Evolutionary conservation across 2,113 vertebrate genomes (phyloP).

Genomic region (Rhinopithecus roxellana): DNA sequence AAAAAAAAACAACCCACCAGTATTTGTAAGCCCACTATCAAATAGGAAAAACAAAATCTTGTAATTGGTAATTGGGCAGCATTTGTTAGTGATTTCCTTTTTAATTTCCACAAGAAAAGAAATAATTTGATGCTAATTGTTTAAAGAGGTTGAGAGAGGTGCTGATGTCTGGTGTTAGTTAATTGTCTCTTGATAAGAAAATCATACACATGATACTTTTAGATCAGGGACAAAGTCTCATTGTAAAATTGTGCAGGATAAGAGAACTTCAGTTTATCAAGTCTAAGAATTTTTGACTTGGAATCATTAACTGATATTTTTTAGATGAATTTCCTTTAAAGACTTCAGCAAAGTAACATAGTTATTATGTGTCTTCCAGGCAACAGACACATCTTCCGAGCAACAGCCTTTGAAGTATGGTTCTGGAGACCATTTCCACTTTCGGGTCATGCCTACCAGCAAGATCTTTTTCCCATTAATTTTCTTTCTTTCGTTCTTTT

Average conservation of each 20-base stretch:
- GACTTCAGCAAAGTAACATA: neutral
- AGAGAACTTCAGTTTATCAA: neutral
- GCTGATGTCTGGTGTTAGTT: neutral
- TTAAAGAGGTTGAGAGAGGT: neutral
- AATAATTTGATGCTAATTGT: constrained; percentile 27
- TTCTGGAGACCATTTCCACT: neutral
- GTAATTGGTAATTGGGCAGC: neutral
- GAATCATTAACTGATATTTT: neutral
- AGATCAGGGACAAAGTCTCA: neutral
- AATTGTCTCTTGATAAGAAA: constrained; percentile 19
- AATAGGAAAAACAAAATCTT: neutral
- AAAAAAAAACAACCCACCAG: neutral
- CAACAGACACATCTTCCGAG: neutral
- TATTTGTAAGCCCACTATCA: constrained; percentile 7
- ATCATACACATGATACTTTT: neutral
- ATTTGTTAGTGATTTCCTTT: constrained; percentile 42
- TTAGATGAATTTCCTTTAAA: constrained; percentile 1
- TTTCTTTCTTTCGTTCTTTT: too few relatives aligned
- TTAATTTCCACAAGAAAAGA: constrained; percentile 34
- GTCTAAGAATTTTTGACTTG: neutral
- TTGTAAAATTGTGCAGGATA: neutral
- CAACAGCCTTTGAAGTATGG: neutral
- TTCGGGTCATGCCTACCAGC: neutral
- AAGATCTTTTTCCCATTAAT: neutral
- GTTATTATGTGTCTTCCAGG: neutral